Evolutionary conservation across 2,888 invertebrate genomes (phyloP), one percentile per base, ranked within the genome.

Genomic region (Scaptomyza polygonia): DNA sequence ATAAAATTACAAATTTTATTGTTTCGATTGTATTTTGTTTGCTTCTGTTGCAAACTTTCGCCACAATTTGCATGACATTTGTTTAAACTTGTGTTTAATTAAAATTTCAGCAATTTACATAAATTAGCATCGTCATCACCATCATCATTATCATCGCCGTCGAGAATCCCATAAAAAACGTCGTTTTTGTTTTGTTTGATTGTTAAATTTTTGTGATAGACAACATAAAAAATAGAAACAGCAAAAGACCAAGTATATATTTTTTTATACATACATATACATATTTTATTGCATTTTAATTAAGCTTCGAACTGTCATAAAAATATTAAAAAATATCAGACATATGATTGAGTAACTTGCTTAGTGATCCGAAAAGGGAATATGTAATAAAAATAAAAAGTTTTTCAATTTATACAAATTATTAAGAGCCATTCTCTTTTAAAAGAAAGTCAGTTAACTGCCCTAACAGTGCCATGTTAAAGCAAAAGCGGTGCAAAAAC

Each of bases 41-140:
- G 59, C 39, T 36, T 25, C 16, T 64, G 62, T 36, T 56, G 51
- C 44, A 36, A 58, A 71, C 65, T 79, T 85, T 79, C 59, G 75
- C 77, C 70, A 68, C 65, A 68, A 69, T 77, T 76, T 77, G 73
- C 75, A 82, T 81, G 79, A 77, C 77, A 85, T 77, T 85, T 85
- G 67, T 67, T 72, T 67, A 59, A 82, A 79, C 64, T 82, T 79
- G 54, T 63, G 66, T 72, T 77, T 67, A 83, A 83, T 79, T 83
- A 69, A 79, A 82, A 74, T 69, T 77, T 72, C 59, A 72, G 59
- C 67, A 79, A 86, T 81, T 77, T 86, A 68, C 81, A 82, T 85
- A 72, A 67, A 80, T 79, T 79, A 71, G 67, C 69, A 72, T 56
- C 39, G 43, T 55, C 68, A 54, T 59, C 49, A 36, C 30, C 47